Base-by-base conservation (phyloP, 2,797 vertebrate species). In the Sciaenops ocellatus region DNA sequence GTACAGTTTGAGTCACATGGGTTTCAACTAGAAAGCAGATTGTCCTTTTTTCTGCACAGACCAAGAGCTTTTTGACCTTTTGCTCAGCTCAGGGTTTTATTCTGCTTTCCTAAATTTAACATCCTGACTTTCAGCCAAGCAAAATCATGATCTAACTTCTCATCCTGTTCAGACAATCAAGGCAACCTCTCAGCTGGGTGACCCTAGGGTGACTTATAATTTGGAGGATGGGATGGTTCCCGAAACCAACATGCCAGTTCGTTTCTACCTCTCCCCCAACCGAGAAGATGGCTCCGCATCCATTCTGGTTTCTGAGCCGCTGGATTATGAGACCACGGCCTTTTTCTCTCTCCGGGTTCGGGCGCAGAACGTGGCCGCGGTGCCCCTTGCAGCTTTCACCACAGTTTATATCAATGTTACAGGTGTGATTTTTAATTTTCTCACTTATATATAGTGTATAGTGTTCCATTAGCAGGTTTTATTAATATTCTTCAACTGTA, bases 211-310 rank as follows among this genome's bases (percentile, higher is more conserved):
- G 84, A 98, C 96, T 42, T 97, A 98, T 66, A 97, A 95, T 90
- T 91, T 98, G 42, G 96, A 97, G 83, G 97, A 98, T 16, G 97
- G 96, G 17, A 94, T 96, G 94, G 96, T 98, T 30, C 97, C 96
- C 0, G 96, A 97, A 90, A 96, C 95, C 87, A 98, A 97, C 92
- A 97, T 97, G 96, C 97, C 97, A 0, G 93, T 97, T 38, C 95
- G 94, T 60, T 98, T 98, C 94, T 98, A 97, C 90, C 94, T 98
- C 72, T 97, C 96, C 8, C 96, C 96, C 44, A 98, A 98, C 93
- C 95, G 97, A 5, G 96, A 96, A 3, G 96, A 97, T 22, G 95
- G 96, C 17, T 97, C 97, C 2, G 96, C 96, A 0, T 98, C 96
- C 77, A 95, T 98, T 51, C 93, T 98, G 63, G 94, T 98, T 67